Evolutionary conservation across 2,113 vertebrate genomes (phyloP).

Genomic region (Phaethon lepturus): DNA sequence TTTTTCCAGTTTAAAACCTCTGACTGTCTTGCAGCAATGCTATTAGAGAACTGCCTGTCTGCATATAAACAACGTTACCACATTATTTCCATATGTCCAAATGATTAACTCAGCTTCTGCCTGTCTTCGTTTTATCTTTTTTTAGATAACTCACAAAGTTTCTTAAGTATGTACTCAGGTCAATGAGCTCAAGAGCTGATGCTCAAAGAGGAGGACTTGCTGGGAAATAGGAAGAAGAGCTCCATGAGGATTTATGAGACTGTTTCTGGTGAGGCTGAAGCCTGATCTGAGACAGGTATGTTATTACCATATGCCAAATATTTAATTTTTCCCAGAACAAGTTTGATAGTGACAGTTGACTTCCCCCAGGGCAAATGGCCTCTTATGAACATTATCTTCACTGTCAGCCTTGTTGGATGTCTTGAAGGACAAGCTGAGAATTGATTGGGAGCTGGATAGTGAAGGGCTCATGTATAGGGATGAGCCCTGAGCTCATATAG

Average conservation of each 20-base stretch:
- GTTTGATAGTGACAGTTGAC: conserved; percentile 10
- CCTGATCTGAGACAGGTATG: background rate
- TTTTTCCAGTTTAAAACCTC: background rate
- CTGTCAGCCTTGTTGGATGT: conserved; percentile 14
- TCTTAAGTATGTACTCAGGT: background rate
- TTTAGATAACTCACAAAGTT: background rate
- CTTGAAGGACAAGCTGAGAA: conserved; percentile 34
- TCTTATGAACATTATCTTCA: conserved; percentile 28
- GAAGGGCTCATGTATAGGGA: background rate
- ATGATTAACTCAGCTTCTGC: conserved; percentile 9
- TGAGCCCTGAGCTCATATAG: background rate
- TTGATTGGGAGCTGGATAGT: background rate
- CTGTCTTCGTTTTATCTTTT: background rate
- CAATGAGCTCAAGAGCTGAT: conserved; percentile 8
- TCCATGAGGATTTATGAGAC: background rate
- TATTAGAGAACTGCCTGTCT: background rate
- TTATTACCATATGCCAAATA: background rate
- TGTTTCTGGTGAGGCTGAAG: background rate
- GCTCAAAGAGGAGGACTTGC: background rate
- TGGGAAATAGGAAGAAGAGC: background rate
- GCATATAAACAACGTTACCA: background rate
- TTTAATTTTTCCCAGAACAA: conserved; percentile 12
- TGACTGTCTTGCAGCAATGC: background rate
- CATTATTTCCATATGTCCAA: conserved; percentile 24
- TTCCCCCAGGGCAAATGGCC: background rate